phyloP scores from a whole-genome alignment of 2,113 vertebrate species.

The Calidris pygmaea region DNA sequence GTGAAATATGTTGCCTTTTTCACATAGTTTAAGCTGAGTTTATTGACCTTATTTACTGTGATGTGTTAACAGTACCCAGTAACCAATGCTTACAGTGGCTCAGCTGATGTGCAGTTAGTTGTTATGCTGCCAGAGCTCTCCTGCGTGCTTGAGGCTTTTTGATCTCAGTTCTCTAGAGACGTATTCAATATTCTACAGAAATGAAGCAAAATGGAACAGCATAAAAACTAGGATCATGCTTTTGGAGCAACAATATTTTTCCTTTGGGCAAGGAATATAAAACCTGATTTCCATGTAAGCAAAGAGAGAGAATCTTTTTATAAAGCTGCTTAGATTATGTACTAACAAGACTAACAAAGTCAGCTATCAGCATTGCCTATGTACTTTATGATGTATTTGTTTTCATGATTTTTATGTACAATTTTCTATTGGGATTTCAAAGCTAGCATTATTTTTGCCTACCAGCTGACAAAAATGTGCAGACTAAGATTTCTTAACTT shows the following conservation, averaged over 20 bases:
- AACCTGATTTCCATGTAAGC: neutral
- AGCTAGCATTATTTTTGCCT: neutral
- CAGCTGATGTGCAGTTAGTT: neutral
- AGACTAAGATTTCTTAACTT: neutral
- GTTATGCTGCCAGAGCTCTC: neutral
- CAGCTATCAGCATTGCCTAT: neutral
- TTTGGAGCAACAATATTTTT: neutral
- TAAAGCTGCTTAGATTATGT: neutral
- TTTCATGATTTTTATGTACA: neutral
- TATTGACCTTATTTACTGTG: neutral
- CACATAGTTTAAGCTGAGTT: neutral
- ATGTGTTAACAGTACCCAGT: neutral
- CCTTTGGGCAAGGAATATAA: neutral
- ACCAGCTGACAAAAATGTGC: neutral
- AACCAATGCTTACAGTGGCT: neutral
- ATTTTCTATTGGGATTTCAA: neutral
- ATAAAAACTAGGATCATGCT: neutral
- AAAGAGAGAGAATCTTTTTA: neutral
- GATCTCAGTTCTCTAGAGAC: slow-evolving; percentile 14
- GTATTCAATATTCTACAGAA: slow-evolving; percentile 1
- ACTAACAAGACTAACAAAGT: neutral
- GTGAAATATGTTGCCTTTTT: neutral
- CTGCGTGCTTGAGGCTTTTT: slow-evolving; percentile 29
- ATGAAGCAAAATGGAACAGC: neutral
- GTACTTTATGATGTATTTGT: neutral